These are phyloP conservation scores for Anseranas semipalmata DNA, from an alignment of 2,113 vertebrate species.

Conservation along the genomic window DNA sequence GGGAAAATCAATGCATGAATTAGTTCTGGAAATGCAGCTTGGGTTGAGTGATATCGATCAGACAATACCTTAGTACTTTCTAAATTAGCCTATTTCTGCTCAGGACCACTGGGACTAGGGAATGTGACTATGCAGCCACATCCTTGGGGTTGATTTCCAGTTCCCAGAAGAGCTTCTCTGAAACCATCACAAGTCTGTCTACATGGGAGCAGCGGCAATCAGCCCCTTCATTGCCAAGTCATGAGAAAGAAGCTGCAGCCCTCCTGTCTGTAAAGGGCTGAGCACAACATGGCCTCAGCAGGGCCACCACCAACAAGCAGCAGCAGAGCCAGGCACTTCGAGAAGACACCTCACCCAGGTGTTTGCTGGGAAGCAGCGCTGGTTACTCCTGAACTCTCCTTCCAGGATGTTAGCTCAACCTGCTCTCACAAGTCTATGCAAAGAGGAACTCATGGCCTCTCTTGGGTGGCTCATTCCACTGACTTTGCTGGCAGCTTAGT, in stretches of 20 bases:
- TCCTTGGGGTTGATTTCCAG: background rate
- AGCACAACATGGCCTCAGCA: background rate
- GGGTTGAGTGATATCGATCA: background rate
- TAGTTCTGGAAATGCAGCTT: slow-evolving; percentile 20
- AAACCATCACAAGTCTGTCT: background rate
- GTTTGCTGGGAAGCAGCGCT: background rate
- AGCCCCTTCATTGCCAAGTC: background rate
- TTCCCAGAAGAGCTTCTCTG: background rate
- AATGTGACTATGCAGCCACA: background rate
- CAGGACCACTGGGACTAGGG: background rate
- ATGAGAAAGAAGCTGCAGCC: background rate
- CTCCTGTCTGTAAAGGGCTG: background rate
- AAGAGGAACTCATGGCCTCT: background rate
- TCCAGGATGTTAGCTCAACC: background rate
- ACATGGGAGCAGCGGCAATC: background rate
- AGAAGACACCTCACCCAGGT: background rate
- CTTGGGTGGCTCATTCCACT: background rate
- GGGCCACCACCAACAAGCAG: background rate
- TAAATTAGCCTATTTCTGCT: background rate
- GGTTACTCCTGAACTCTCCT: background rate
- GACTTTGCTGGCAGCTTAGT: background rate
- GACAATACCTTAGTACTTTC: background rate
- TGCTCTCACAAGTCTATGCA: background rate
- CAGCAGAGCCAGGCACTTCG: background rate
- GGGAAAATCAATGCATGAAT: slow-evolving; percentile 40